phyloP scores from a whole-genome alignment of 2,797 vertebrate genomes.

The Lepilemur ruficaudatus region DNA sequence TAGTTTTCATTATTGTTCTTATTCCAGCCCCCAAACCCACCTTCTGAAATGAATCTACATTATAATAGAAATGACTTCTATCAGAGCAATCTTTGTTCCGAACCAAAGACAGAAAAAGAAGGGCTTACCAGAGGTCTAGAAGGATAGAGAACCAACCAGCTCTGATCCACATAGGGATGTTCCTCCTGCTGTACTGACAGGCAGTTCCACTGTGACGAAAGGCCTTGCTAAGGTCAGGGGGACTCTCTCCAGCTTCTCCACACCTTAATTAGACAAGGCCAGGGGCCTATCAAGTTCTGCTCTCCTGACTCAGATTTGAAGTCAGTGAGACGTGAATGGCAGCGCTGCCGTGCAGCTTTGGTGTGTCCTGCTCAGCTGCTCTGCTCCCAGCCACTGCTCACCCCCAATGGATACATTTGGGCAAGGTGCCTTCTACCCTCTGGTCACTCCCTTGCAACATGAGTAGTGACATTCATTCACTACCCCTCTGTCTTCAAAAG shows the following conservation, averaged over 20 bases:
- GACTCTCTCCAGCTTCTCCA: not conserved
- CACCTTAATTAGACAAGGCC: not conserved
- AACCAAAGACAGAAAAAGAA: constrained; percentile 36
- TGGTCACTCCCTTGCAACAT: not conserved
- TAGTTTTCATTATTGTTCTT: not conserved
- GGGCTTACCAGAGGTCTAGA: not conserved
- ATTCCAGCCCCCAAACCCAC: not conserved
- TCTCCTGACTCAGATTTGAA: not conserved
- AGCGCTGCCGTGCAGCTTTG: not conserved
- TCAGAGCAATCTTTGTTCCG: constrained; percentile 23
- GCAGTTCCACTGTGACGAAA: not conserved
- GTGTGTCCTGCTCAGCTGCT: not conserved
- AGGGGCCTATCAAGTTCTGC: not conserved
- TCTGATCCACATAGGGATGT: not conserved
- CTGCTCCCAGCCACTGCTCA: not conserved
- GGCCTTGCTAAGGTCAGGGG: not conserved
- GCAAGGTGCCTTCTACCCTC: not conserved
- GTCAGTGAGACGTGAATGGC: fast-evolving
- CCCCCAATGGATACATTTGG: not conserved
- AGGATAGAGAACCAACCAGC: not conserved
- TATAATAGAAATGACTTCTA: constrained; percentile 37
- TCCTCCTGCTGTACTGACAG: not conserved
- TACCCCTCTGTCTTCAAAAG: not conserved
- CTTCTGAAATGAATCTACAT: constrained; percentile 6
- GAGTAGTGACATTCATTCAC: not conserved